Evolutionary conservation across 2,888 invertebrate species (phyloP), one percentile per base, ranked within the genome.

Genomic region (Argyresthia goedartella): DNA sequence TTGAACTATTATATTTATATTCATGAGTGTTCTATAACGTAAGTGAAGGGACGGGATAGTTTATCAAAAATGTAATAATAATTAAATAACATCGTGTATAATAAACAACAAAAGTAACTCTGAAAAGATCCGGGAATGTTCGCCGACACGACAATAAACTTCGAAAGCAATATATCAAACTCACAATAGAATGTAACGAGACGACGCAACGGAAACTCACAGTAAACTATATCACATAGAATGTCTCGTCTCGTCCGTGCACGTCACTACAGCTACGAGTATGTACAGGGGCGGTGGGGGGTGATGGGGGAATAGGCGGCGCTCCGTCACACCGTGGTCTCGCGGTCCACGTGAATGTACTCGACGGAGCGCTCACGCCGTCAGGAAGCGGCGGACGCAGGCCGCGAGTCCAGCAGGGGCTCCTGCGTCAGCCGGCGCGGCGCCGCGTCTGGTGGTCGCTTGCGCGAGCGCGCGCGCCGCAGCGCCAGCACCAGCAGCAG

Each of bases 321-420:
- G 76, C 76, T 71, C 76, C 79, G 88, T 93, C 92, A 94, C 89
- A 96, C 95, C 69, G 95, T 95, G 76, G 95, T 95, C 88, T 95
- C 95, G 79, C 95, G 92, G 88, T 96, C 95, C 88, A 95, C 94
- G 86, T 95, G 95, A 75, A 95, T 95, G 84, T 93, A 95, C 81
- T 95, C 95, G 90, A 95, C 95, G 89, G 94, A 92, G 88, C 94
- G 92, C 76, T 91, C 91, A 84, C 93, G 93, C 70, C 95, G 95
- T 95, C 95, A 95, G 90, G 95, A 95, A 68, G 90, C 88, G 35
- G 89, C 42, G 89, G 78, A 1, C 82, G 81, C 42, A 81, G 71
- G 64, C 82, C 87, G 60, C n/a, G n/a, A n/a, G 88, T 91, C 91
- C 63, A 91, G 87, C 54, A 92, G 82, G 65, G 90, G 88, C 76